A percentile compares a stretch with the other conserved stretches of the same genome.
Evolutionary conservation across 2,888 invertebrate genomes (phyloP).

Genomic region (Zootermopsis nevadensis): DNA sequence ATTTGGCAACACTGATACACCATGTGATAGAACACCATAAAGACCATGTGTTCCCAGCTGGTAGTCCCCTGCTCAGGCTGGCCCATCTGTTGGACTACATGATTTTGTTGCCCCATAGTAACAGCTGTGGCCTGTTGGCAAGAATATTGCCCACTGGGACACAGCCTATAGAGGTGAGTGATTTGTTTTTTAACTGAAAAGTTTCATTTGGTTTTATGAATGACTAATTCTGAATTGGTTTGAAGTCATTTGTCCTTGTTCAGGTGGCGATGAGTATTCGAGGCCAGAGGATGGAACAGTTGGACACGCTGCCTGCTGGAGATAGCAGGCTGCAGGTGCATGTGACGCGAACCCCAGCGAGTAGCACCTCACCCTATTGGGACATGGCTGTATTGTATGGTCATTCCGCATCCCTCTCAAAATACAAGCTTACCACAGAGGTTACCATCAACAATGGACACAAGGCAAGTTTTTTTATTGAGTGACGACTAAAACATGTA

Average conservation of each 20-base stretch:
- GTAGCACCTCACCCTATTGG: background rate
- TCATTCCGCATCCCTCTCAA: background rate
- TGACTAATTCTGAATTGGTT: no score
- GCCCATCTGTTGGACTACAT: slow-evolving; percentile 57
- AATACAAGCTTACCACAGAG: background rate
- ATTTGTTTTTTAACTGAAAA: no score
- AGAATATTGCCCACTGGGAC: background rate
- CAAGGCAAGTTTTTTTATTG: background rate
- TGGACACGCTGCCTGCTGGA: slow-evolving; percentile 3
- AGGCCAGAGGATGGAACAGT: background rate
- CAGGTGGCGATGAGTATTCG: background rate
- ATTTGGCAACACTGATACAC: background rate
- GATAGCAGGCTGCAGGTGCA: background rate
- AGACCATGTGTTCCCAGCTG: slow-evolving; percentile 57
- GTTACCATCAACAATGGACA: background rate
- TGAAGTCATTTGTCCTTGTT: background rate
- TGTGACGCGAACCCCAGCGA: background rate
- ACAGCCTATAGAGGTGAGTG: background rate
- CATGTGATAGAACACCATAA: slow-evolving; percentile 4
- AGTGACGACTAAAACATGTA: background rate
- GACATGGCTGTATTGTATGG: background rate
- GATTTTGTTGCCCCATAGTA: slow-evolving; percentile 55
- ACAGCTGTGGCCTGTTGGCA: slow-evolving; percentile 55
- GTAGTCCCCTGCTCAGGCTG: slow-evolving; percentile 56
- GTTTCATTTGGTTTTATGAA: no score